Evolutionary conservation across 2,113 vertebrate genomes (phyloP).

Genomic region (Pholis gunnellus): DNA sequence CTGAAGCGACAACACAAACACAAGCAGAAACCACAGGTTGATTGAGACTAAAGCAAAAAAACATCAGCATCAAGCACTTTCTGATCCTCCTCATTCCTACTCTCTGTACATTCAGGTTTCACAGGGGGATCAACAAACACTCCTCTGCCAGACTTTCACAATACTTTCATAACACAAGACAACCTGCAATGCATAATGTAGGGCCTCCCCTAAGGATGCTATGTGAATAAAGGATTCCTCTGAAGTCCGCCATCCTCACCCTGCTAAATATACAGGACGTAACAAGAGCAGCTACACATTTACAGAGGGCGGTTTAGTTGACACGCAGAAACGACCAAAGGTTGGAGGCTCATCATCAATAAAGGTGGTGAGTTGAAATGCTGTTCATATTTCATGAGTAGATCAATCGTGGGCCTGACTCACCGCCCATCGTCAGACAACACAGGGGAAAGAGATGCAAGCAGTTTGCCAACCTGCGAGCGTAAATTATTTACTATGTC

Average conservation of each 20-base stretch:
- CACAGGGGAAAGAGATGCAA: constrained; percentile 51
- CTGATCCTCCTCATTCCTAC: constrained; percentile 10
- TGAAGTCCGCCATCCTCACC: constrained; percentile 17
- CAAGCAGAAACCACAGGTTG: constrained; percentile 18
- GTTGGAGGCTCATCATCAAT: constrained; percentile 14
- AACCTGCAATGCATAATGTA: constrained; percentile 44
- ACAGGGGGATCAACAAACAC: constrained; percentile 26
- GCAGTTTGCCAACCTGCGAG: constrained; percentile 64
- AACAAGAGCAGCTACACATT: constrained; percentile 4
- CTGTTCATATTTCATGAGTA: constrained; percentile 53
- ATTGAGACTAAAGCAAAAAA: constrained; percentile 38
- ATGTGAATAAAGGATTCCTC: constrained; percentile 40
- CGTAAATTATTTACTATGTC: constrained; percentile 84
- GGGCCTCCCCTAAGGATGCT: constrained; percentile 16
- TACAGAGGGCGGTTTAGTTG: constrained; percentile 32
- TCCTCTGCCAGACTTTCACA: constrained; percentile 35
- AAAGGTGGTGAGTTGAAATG: constrained; percentile 46
- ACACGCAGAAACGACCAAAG: constrained; percentile 19
- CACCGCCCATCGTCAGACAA: constrained; percentile 34
- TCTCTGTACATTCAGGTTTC: constrained; percentile 19
- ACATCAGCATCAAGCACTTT: constrained; percentile 12
- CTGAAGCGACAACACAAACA: constrained; percentile 26
- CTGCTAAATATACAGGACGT: constrained; percentile 23
- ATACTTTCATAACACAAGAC: constrained; percentile 24
- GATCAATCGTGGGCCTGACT: constrained; percentile 60